phyloP scores from a whole-genome alignment of 2,888 invertebrate genomes.

The Ichneumon xanthorius region DNA sequence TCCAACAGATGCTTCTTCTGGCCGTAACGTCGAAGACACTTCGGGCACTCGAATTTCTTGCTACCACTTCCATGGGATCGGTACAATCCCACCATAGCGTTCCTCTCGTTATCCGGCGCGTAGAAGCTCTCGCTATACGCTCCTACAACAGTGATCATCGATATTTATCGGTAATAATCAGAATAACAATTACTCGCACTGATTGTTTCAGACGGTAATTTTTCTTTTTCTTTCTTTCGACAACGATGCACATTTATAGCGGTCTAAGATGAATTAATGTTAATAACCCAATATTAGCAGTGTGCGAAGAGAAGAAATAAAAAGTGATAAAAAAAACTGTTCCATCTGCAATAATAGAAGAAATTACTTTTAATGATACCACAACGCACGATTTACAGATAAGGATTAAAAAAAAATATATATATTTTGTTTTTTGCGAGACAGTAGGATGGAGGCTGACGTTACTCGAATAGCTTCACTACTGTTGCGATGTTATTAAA shows the following conservation, averaged over 20 bases:
- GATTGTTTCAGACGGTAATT: slow-evolving; percentile 3
- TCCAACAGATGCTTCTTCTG: slow-evolving; percentile 81
- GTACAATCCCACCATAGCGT: slow-evolving; percentile 34
- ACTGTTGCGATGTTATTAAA: neutral
- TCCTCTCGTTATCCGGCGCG: slow-evolving; percentile 22
- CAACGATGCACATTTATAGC: neutral
- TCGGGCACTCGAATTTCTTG: slow-evolving; percentile 80
- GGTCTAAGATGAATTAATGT: neutral
- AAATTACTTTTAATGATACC: slow-evolving; percentile 20
- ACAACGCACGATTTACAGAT: slow-evolving; percentile 8
- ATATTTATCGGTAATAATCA: slow-evolving; percentile 24
- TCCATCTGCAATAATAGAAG: neutral
- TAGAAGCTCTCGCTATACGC: slow-evolving; percentile 31
- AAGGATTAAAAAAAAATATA: neutral
- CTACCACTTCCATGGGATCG: slow-evolving; percentile 74
- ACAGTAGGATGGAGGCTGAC: neutral
- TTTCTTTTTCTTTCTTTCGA: neutral
- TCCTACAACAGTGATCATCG: slow-evolving; percentile 30
- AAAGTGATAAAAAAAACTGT: neutral
- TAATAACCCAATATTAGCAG: slow-evolving; percentile 1
- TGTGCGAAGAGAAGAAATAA: neutral
- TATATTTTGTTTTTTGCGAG: neutral
- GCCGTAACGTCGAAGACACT: slow-evolving; percentile 79
- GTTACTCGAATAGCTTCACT: slow-evolving; percentile 27
- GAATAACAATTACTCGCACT: neutral